Base-by-base conservation (phyloP, 2,888 invertebrate species). In the Drosophila pegasa region DNA sequence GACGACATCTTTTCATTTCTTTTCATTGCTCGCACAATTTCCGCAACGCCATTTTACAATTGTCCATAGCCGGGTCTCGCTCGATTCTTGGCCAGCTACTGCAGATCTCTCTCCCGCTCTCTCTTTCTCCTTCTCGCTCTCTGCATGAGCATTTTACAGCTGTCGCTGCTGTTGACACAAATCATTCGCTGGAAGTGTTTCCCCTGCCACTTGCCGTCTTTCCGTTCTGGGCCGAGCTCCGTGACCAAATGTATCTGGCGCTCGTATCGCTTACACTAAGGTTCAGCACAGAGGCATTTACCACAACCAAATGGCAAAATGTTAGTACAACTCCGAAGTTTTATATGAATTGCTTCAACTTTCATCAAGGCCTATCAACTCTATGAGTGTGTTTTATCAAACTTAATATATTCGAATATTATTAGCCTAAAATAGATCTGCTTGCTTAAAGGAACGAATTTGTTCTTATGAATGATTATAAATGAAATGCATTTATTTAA, bases 111-210 rank as follows among this genome's bases (percentile, higher is more conserved):
- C 61, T 35, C 16, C 22, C 12, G 22, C 35, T 14, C 8, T 2
- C 33, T 41, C 18, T 3, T 12, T 27, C 22, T n/a, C 14, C 16
- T 20, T 10, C 9, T n/a, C 37, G 41, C 29, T 43, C 55, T 59
- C 29, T 38, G 47, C 58, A 62, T 52, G 43, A 60, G 64, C 38
- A 57, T 62, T 66, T 73, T 66, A 71, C 68, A 75, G 79, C 58
- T 81, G 75, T 61, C 82, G 69, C 66, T 85, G 61, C 81, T 72
- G 88, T 81, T 87, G 87, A 87, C 87, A 87, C 88, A 89, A 87
- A 78, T 87, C 88, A 84, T 87, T 87, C 75, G 87, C 72, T 77
- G 61, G 71, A 76, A 77, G 75, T 84, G 78, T 43, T 57, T 35
- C 54, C 66, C 69, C 60, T 59, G 43, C 58, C 69, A 16, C 60